Conservation (phyloP, 1,140 invertebrate species). For the Aphis gossypii region DNA sequence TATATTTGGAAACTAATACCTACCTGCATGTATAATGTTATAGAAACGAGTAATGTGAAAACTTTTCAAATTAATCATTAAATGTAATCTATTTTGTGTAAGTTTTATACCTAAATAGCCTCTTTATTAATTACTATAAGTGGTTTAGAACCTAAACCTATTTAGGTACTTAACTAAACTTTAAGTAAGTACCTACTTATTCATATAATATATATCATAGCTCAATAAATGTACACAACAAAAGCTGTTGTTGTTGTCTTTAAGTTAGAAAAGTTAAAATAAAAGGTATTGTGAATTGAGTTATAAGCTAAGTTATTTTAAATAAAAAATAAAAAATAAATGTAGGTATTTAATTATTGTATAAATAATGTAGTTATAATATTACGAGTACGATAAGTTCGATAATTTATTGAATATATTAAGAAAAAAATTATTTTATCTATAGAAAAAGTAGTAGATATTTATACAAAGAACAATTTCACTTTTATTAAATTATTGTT, state of each 20-base stretch:
- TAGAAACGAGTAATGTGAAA: neutral
- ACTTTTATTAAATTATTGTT: neutral
- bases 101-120: neutral
- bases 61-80: neutral
- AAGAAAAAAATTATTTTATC: neutral
- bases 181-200: neutral
- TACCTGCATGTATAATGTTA: neutral
- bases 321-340: neutral
- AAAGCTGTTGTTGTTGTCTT: neutral
- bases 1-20: neutral
- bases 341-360: neutral
- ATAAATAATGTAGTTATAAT: neutral
- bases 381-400: too few relatives aligned
- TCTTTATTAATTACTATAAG: neutral
- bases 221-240: neutral
- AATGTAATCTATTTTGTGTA: conserved; percentile 7
- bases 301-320: neutral
- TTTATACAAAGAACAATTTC: neutral
- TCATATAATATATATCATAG: neutral
- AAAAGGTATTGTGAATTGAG: neutral
- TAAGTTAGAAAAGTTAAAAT: neutral
- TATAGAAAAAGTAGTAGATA: neutral
- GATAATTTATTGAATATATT: neutral
- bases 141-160: too few relatives aligned
- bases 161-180: too few relatives aligned